phyloP scores from a whole-genome alignment of 2,888 invertebrate genomes.

The Emmelina monodactyla region DNA sequence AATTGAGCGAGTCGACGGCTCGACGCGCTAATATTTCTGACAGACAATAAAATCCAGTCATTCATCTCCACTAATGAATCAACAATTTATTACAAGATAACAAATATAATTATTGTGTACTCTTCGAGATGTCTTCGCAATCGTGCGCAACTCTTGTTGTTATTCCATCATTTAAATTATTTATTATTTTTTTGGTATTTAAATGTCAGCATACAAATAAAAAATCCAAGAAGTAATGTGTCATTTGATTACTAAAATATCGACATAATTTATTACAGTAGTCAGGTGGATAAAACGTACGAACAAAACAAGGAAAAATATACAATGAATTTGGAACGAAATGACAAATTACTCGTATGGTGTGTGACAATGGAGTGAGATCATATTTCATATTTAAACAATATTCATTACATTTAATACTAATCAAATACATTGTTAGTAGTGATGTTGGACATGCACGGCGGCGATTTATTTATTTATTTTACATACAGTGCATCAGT shows the following conservation, averaged over 20 bases:
- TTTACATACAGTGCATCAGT: no score
- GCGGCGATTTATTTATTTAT: conserved; percentile 3
- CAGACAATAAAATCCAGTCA: conserved; percentile 40
- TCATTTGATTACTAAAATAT: conserved; percentile 22
- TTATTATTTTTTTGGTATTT: conserved; percentile 42
- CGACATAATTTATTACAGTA: conserved; percentile 6
- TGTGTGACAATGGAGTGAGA: conserved; percentile 61
- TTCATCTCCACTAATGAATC: conserved; percentile 42
- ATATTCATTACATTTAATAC: conserved; percentile 55
- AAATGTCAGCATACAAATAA: conserved; percentile 39
- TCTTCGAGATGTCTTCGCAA: conserved; percentile 25
- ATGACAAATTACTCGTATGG: conserved; percentile 40
- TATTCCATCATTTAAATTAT: not conserved
- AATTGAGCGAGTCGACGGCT: not conserved
- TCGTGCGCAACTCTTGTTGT: conserved; percentile 8
- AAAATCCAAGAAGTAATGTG: conserved; percentile 38
- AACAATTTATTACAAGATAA: conserved; percentile 52
- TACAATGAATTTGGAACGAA: conserved; percentile 7
- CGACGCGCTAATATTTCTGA: not conserved
- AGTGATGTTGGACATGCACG: conserved; percentile 23
- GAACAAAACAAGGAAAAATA: not conserved
- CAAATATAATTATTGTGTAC: conserved; percentile 50
- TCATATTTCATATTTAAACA: conserved; percentile 31
- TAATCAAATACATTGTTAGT: conserved; percentile 51
- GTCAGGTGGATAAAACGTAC: not conserved